Evolutionary conservation across 2,797 vertebrate species (phyloP).

Genomic region (Rhynchonycteris naso): DNA sequence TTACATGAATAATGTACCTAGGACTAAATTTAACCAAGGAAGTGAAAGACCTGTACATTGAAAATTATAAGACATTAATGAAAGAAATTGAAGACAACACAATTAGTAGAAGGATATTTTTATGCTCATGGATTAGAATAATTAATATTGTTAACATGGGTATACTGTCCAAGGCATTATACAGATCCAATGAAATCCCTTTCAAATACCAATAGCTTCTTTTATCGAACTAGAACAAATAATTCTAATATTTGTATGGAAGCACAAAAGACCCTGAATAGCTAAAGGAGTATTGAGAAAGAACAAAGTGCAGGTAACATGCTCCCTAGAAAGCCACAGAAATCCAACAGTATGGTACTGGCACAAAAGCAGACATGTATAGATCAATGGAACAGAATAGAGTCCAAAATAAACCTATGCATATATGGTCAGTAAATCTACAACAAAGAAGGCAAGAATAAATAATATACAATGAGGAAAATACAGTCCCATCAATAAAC

Average conservation of each 20-base stretch:
- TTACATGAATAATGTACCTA: no score
- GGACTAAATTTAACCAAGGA: no score
- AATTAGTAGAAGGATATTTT: neutral
- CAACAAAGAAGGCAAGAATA: neutral
- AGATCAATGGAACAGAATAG: neutral
- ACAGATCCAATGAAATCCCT: no score
- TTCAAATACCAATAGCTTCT: no score
- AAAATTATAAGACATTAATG: no score
- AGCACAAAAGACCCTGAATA: no score
- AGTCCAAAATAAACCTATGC: neutral
- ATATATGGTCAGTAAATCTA: neutral
- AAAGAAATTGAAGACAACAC: neutral
- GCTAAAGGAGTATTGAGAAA: neutral
- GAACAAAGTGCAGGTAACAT: neutral
- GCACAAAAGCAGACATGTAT: neutral
- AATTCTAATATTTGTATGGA: no score
- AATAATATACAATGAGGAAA: neutral
- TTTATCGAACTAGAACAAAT: no score
- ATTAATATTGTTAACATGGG: no score
- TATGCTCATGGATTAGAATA: neutral
- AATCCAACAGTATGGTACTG: neutral
- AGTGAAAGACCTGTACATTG: no score
- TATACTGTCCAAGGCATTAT: no score
- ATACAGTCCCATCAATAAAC: neutral
- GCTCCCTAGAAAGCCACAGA: neutral